A percentile compares a stretch with the other conserved stretches of the same genome.
Conservation (phyloP, 1,140 invertebrate genomes). For the Gryon sp. region DNA sequence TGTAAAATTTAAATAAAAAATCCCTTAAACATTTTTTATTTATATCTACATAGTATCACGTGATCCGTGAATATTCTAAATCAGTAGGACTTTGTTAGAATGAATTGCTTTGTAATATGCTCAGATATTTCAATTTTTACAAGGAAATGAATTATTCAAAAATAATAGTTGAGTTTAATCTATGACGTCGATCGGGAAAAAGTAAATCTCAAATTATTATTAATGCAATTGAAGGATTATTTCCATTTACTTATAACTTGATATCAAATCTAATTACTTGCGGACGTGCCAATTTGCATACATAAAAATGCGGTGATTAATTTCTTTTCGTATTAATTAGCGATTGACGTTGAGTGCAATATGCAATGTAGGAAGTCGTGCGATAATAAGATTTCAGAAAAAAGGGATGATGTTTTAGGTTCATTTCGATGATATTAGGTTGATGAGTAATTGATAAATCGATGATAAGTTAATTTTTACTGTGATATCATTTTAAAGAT, state of each 20-base stretch:
- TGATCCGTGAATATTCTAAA: too few species aligned
- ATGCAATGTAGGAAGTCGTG: conserved; percentile 24
- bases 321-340: conserved; percentile 45
- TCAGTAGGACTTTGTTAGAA: too few species aligned
- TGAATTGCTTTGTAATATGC: too few species aligned
- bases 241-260: conserved; percentile 13
- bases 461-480: too few species aligned
- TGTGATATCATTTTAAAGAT: too few species aligned
- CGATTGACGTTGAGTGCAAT: not conserved
- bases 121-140: conserved; percentile 17
- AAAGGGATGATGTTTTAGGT: not conserved
- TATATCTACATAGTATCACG: too few species aligned
- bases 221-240: conserved; percentile 15
- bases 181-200: not conserved
- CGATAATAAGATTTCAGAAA: conserved; percentile 10
- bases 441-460: conserved; percentile 10
- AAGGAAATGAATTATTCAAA: not conserved
- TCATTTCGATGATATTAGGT: too few species aligned
- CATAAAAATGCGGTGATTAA: conserved; percentile 31
- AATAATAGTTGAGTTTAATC: not conserved
- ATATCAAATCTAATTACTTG: conserved; percentile 10
- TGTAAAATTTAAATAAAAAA: too few species aligned
- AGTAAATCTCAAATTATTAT: conserved; percentile 9
- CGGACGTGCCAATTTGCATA: conserved; percentile 26
- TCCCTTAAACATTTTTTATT: too few species aligned